Evolutionary conservation across 2,888 invertebrate species (phyloP).

Genomic region (Leucophenga montana): DNA sequence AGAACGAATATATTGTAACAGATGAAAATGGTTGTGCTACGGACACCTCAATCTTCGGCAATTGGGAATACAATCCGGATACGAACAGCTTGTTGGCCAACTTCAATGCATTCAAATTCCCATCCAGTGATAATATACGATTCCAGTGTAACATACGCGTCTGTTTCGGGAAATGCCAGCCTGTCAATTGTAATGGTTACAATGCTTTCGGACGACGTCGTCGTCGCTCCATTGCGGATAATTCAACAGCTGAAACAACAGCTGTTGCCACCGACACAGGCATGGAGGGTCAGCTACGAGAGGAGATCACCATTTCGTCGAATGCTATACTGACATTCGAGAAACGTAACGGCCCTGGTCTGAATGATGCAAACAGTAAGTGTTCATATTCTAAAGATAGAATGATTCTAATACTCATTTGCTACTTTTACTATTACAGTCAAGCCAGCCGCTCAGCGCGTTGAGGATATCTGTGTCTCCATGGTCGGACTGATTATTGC

Average conservation of each 20-base stretch:
- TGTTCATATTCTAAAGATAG: constrained; percentile 23
- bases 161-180: constrained; percentile 95
- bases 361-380: constrained; percentile 85
- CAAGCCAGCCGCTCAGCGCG: constrained; percentile 74
- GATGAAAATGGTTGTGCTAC: constrained; percentile 96
- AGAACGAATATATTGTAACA: constrained; percentile 93
- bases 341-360: constrained; percentile 83
- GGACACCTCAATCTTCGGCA: constrained; percentile 92
- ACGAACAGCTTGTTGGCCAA: constrained; percentile 88
- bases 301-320: constrained; percentile 94
- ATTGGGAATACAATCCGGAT: constrained; percentile 92
- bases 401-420: not conserved
- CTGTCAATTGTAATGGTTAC: constrained; percentile 92
- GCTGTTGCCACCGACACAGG: constrained; percentile 77
- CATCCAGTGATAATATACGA: constrained; percentile 92
- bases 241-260: constrained; percentile 73
- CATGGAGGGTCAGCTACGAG: constrained; percentile 86
- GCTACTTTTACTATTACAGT: constrained; percentile 52
- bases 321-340: constrained; percentile 93
- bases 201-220: constrained; percentile 91
- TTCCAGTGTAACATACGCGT: constrained; percentile 97
- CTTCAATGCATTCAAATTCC: constrained; percentile 96
- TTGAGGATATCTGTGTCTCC: constrained; percentile 92
- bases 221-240: constrained; percentile 76
- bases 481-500: constrained; percentile 95